A percentile compares a stretch with the other conserved stretches of the same genome.
phyloP scores from a whole-genome alignment of 35 echinoderm and acorn worm genomes.

The Hemicentrotus pulcherrimus region DNA sequence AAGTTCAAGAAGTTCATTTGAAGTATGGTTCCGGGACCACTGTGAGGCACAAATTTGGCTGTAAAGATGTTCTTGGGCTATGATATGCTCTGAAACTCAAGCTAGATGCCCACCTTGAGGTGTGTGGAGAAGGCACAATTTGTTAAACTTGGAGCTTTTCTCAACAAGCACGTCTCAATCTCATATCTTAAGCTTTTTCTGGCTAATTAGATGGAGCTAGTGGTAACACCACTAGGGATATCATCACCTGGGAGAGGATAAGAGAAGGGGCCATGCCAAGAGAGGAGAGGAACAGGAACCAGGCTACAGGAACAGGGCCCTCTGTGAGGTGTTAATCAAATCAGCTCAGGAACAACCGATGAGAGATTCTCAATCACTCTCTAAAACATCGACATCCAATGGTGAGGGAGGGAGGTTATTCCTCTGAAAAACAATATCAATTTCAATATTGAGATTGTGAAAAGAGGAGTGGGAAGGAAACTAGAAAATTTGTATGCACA shows the following conservation, averaged over 20 bases:
- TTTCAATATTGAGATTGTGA: background rate
- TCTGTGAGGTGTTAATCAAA: slow-evolving; percentile 25
- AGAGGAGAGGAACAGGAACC: background rate
- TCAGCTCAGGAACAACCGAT: slow-evolving; percentile 9
- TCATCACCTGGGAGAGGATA: background rate
- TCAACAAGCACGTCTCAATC: background rate
- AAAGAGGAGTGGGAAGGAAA: too few relatives aligned
- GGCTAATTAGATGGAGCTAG: background rate
- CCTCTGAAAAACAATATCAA: background rate
- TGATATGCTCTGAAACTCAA: too few relatives aligned
- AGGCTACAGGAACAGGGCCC: background rate
- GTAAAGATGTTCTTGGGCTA: too few relatives aligned
- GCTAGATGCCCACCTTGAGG: too few relatives aligned
- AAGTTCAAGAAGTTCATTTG: too few relatives aligned
- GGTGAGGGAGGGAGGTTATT: background rate
- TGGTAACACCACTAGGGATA: too few relatives aligned
- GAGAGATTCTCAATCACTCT: background rate
- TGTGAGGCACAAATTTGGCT: too few relatives aligned
- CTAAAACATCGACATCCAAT: background rate
- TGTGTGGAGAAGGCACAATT: background rate
- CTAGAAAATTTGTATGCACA: too few relatives aligned
- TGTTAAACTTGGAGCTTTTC: background rate
- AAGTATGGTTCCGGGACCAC: too few relatives aligned
- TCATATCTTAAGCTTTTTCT: background rate
- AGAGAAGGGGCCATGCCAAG: slow-evolving; percentile 18